Evolutionary conservation across 2,888 invertebrate genomes (phyloP).

Genomic region (Xylophagus ater): DNA sequence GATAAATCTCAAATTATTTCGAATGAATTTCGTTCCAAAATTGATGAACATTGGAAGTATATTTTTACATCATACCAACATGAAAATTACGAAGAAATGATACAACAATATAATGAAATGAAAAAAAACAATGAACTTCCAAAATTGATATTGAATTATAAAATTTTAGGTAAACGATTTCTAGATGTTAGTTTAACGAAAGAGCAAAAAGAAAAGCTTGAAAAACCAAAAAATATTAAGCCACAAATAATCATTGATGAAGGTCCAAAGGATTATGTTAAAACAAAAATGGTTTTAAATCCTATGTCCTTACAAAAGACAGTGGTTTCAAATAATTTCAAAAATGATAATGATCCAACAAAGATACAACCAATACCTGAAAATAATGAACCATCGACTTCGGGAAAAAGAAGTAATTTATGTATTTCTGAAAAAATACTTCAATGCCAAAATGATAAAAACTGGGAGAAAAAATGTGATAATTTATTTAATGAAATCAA

Average conservation of each 20-base stretch:
- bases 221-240: no score
- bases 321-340: no score
- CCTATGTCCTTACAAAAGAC: no score
- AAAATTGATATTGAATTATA: slow-evolving; percentile 26
- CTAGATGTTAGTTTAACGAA: no score
- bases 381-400: no score
- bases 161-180: slow-evolving; percentile 25
- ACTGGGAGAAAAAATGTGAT: slow-evolving; percentile 21
- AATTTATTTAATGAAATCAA: slow-evolving; percentile 23
- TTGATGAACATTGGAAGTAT: slow-evolving; percentile 42
- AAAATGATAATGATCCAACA: no score
- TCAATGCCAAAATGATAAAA: slow-evolving; percentile 17
- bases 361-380: no score
- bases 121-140: slow-evolving; percentile 26
- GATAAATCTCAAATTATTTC: slow-evolving; percentile 33
- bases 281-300: no score
- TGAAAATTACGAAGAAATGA: slow-evolving; percentile 28
- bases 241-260: no score
- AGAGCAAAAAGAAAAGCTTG: no score
- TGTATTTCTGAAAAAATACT: slow-evolving; percentile 15
- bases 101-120: slow-evolving; percentile 26
- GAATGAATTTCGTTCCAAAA: slow-evolving; percentile 39
- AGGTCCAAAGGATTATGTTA: no score
- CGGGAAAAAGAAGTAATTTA: slow-evolving; percentile 16
- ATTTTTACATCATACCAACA: slow-evolving; percentile 42